These are phyloP conservation scores for Mixornis gularis DNA, from an alignment of 2,113 vertebrate species.

Conservation along the genomic window DNA sequence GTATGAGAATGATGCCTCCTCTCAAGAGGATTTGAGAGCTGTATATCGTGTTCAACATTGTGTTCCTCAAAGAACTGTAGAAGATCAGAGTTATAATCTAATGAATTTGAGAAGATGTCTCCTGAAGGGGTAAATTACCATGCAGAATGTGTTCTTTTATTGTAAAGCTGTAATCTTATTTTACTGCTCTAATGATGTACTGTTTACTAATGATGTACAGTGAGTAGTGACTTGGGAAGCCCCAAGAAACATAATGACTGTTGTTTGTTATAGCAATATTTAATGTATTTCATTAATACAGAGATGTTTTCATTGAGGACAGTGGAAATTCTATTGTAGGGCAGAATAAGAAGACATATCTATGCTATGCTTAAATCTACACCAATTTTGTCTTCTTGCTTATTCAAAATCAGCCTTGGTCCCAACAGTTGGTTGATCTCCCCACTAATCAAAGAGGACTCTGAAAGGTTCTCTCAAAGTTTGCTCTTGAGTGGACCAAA, in stretches of 20 bases:
- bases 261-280: conserved; percentile 1
- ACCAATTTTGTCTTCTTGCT: neutral
- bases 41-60: neutral
- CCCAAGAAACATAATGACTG: neutral
- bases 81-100: conserved; percentile 11
- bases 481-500: neutral
- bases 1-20: neutral
- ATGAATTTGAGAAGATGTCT: neutral
- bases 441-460: neutral
- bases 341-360: neutral
- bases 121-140: neutral
- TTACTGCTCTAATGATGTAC: conserved; percentile 12
- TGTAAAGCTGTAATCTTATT: conserved; percentile 38
- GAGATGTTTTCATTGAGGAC: neutral
- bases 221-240: neutral
- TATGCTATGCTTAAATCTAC: neutral
- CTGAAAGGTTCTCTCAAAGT: neutral
- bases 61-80: conserved; percentile 19
- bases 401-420: neutral
- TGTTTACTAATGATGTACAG: neutral
- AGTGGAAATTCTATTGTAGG: neutral
- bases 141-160: conserved; percentile 4
- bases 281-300: conserved; percentile 8
- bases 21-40: neutral
- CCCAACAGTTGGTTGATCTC: neutral